phyloP scores from a whole-genome alignment of 2,888 invertebrate species.

The Drosophila merina region DNA sequence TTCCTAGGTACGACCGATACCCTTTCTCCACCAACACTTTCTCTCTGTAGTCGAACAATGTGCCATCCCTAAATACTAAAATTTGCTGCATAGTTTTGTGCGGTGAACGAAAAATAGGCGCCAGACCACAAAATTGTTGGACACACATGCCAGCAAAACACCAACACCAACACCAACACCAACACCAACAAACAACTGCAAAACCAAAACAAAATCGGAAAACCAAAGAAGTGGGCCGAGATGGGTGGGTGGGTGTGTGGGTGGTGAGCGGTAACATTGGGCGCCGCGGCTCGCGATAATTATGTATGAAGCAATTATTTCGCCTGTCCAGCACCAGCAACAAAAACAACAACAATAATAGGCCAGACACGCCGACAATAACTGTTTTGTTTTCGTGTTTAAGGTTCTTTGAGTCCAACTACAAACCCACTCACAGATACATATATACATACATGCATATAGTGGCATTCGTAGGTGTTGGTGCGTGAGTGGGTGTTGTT shows the following conservation, averaged over 20 bases:
- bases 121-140: constrained; percentile 58
- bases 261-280: not conserved
- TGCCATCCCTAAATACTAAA: constrained; percentile 39
- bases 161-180: constrained; percentile 16
- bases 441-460: constrained; percentile 24
- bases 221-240: constrained; percentile 12
- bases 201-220: constrained; percentile 27
- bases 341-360: constrained; percentile 38
- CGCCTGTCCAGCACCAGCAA: constrained; percentile 66
- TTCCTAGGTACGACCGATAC: not conserved
- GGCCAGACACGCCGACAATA: constrained; percentile 43
- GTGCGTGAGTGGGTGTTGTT: constrained; percentile 22
- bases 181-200: constrained; percentile 37
- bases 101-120: constrained; percentile 50
- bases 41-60: constrained; percentile 16
- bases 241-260: not conserved
- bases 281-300: constrained; percentile 57
- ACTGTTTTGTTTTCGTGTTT: constrained; percentile 54
- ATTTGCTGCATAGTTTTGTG: constrained; percentile 45
- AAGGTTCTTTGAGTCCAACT: constrained; percentile 22
- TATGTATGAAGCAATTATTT: constrained; percentile 79
- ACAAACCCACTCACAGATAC: not conserved
- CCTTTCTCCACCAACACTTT: not conserved
- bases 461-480: constrained; percentile 24
- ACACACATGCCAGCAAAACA: constrained; percentile 18